A percentile compares a stretch with the other conserved stretches of the same genome.
phyloP scores from a whole-genome alignment of 2,113 vertebrate genomes.

The Harpagus bidentatus region DNA sequence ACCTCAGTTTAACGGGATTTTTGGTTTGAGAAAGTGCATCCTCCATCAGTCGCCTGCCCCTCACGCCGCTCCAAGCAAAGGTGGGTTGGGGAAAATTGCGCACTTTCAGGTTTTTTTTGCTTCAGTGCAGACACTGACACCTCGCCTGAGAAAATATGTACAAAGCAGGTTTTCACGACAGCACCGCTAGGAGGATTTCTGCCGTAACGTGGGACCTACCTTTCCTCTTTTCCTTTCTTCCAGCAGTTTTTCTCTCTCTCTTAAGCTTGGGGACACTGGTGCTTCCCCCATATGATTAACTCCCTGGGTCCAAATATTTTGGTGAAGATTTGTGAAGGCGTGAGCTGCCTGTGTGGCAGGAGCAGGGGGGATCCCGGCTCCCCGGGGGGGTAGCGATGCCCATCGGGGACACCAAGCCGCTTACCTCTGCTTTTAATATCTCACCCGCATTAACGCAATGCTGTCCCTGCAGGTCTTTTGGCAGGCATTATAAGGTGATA shows the following conservation, averaged over 20 bases:
- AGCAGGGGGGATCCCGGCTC: too few species aligned
- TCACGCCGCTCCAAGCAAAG: accelerated
- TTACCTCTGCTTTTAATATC: background rate
- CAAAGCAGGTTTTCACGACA: background rate
- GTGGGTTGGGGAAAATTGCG: background rate
- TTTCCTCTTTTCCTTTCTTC: background rate
- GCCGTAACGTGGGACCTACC: accelerated
- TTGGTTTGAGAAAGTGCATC: background rate
- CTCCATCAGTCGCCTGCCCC: background rate
- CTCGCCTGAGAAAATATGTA: background rate
- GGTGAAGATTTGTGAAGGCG: background rate
- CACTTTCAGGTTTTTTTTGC: background rate
- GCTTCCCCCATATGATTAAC: background rate
- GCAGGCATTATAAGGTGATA: background rate
- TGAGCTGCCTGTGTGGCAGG: background rate
- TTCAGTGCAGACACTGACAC: background rate
- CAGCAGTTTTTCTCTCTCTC: background rate
- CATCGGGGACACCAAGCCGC: accelerated
- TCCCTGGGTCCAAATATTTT: background rate
- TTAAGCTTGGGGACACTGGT: too few species aligned
- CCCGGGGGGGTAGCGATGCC: background rate
- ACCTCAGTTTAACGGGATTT: background rate
- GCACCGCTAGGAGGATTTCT: background rate
- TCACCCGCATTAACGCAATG: background rate
- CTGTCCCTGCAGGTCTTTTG: background rate